Evolutionary conservation across 2,113 vertebrate genomes (phyloP).

Genomic region (Egretta garzetta): DNA sequence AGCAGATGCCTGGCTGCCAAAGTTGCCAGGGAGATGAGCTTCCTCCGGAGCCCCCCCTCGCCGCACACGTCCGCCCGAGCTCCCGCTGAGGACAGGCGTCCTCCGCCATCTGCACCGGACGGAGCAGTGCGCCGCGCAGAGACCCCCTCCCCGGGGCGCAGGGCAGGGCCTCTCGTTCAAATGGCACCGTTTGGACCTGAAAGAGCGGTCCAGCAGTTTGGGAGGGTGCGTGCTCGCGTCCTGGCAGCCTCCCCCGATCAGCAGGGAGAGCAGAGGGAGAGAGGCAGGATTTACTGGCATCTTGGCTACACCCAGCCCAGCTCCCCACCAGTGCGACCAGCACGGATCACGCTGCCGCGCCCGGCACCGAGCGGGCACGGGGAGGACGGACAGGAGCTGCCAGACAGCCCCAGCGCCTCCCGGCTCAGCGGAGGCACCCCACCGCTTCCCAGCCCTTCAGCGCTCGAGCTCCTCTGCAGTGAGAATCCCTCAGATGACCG

Average conservation of each 20-base stretch:
- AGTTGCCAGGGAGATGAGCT: constrained; percentile 58
- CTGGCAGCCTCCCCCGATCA: neutral
- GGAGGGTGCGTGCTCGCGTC: accelerated
- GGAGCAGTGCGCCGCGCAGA: neutral
- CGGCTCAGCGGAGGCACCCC: neutral
- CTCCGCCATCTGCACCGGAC: neutral
- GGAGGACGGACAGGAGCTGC: neutral
- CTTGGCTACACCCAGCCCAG: neutral
- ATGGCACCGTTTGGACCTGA: accelerated
- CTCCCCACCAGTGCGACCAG: accelerated
- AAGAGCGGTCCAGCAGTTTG: neutral
- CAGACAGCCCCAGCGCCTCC: neutral
- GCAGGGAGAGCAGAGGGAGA: neutral
- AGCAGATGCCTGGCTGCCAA: constrained; percentile 15
- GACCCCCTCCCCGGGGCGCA: neutral
- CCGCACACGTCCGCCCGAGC: neutral
- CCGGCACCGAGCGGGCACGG: neutral
- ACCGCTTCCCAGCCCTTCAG: neutral
- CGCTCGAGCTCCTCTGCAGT: neutral
- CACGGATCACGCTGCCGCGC: accelerated
- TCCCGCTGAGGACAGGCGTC: neutral
- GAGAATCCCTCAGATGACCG: neutral
- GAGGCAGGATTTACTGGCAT: neutral
- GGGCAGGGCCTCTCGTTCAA: neutral
- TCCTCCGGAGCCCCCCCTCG: neutral